Conservation (phyloP, 2,797 vertebrate species). For the Momotus momota region DNA sequence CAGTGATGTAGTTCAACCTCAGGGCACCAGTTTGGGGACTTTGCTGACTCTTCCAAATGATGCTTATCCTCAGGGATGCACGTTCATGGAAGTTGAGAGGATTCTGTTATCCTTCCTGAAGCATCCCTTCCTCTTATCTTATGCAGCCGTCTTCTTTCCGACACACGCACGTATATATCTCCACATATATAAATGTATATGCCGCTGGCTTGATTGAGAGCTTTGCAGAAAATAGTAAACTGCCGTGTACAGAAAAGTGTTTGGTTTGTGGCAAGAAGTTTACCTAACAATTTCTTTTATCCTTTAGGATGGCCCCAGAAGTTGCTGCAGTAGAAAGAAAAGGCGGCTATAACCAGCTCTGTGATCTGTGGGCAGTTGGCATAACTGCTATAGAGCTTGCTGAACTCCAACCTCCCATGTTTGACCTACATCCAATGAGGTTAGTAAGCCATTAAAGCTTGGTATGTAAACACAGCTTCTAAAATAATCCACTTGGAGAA, state of each 20-base stretch:
- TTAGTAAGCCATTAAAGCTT: slow-evolving; percentile 56
- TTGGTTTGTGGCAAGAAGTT: background rate
- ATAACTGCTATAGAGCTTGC: slow-evolving; percentile 98
- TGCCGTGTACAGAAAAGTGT: background rate
- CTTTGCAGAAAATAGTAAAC: background rate
- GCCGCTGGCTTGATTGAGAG: background rate
- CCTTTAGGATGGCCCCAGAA: slow-evolving; percentile 94
- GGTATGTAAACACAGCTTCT: background rate
- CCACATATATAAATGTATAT: background rate
- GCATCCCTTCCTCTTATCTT: background rate
- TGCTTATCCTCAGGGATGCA: background rate
- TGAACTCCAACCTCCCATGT: slow-evolving; percentile 97
- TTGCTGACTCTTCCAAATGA: background rate
- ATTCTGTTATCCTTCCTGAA: background rate
- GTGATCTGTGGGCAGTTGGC: slow-evolving; percentile 98
- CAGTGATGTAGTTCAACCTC: background rate
- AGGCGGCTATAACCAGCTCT: slow-evolving; percentile 97
- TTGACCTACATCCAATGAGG: slow-evolving; percentile 97
- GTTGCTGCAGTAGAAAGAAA: slow-evolving; percentile 97
- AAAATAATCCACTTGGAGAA: background rate
- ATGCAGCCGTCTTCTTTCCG: background rate
- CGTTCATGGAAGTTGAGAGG: background rate
- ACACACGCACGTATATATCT: background rate
- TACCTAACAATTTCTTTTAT: background rate
- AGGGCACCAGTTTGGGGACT: background rate